Conservation (phyloP, 2,797 vertebrate species). For the Dipus sagitta region DNA sequence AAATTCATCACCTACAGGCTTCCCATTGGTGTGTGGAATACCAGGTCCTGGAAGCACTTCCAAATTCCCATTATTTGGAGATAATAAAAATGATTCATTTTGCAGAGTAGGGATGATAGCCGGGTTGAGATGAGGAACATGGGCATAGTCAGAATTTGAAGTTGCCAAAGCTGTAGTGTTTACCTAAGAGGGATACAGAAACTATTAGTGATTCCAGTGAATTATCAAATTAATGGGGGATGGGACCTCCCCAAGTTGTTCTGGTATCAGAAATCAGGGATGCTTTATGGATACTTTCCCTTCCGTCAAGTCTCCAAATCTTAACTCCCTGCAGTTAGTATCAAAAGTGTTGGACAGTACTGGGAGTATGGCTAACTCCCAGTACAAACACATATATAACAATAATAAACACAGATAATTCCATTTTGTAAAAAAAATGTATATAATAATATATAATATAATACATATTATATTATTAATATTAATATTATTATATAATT, state of each 20-base stretch:
- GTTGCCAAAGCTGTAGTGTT: constrained; percentile 80
- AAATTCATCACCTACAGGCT: constrained; percentile 90
- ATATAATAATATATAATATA: too few relatives aligned
- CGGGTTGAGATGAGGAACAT: constrained; percentile 82
- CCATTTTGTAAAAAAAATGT: not conserved
- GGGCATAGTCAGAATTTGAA: constrained; percentile 82
- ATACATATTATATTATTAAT: too few relatives aligned
- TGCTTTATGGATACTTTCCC: not conserved
- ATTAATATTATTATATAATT: too few relatives aligned
- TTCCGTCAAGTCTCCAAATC: not conserved
- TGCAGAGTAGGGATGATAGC: constrained; percentile 85
- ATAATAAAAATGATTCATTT: constrained; percentile 88
- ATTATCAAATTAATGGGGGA: not conserved
- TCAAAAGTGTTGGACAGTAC: not conserved
- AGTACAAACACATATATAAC: not conserved
- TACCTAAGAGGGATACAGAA: constrained; percentile 86
- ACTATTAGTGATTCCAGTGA: constrained; percentile 28
- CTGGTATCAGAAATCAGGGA: not conserved
- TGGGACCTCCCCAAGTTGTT: not conserved
- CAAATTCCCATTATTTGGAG: constrained; percentile 90
- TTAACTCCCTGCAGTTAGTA: not conserved
- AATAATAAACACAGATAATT: not conserved
- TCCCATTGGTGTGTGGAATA: constrained; percentile 88
- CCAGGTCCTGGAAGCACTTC: constrained; percentile 84
- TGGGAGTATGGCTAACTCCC: not conserved